These are phyloP conservation scores for Hypomesus transpacificus DNA, from an alignment of 2,113 vertebrate species.

Conservation along the genomic window DNA sequence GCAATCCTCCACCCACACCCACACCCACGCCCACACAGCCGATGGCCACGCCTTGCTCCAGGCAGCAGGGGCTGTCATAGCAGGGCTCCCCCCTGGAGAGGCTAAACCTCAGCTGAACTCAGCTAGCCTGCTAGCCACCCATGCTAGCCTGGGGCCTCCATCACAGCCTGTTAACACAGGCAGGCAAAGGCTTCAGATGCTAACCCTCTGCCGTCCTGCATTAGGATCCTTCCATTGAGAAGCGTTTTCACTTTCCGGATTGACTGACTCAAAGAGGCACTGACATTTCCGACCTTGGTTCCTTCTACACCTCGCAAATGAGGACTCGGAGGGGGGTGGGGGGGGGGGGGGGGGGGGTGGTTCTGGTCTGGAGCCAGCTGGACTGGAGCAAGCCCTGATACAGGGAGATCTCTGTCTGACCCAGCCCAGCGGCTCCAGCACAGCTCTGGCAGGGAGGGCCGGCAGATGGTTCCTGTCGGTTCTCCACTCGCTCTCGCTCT, in stretches of 20 bases:
- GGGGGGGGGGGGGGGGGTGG: too few species aligned
- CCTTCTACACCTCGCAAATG: background rate
- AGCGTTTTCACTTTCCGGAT: too few species aligned
- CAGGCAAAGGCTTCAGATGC: too few species aligned
- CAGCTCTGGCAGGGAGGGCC: background rate
- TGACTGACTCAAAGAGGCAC: too few species aligned
- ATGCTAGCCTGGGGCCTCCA: background rate
- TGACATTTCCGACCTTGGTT: too few species aligned
- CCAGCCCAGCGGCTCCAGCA: background rate
- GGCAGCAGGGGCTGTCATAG: slow-evolving; percentile 28
- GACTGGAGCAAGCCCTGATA: background rate
- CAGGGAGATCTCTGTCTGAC: slow-evolving; percentile 9
- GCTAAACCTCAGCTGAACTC: slow-evolving; percentile 25
- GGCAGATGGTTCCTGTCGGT: too few species aligned
- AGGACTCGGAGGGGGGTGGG: slow-evolving; percentile 14
- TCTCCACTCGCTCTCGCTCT: too few species aligned
- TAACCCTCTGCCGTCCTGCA: slow-evolving; percentile 17
- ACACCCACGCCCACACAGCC: background rate
- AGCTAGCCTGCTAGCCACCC: slow-evolving; percentile 4
- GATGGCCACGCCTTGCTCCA: slow-evolving; percentile 28
- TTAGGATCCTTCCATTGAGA: too few species aligned
- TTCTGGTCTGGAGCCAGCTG: background rate
- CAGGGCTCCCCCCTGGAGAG: slow-evolving; percentile 19
- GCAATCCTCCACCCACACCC: background rate
- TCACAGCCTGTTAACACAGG: background rate